A percentile compares a stretch with the other conserved stretches of the same genome.
These are phyloP conservation scores for Anisognathus igniventris DNA, from an alignment of 2,797 vertebrate species.

Conservation along the genomic window DNA sequence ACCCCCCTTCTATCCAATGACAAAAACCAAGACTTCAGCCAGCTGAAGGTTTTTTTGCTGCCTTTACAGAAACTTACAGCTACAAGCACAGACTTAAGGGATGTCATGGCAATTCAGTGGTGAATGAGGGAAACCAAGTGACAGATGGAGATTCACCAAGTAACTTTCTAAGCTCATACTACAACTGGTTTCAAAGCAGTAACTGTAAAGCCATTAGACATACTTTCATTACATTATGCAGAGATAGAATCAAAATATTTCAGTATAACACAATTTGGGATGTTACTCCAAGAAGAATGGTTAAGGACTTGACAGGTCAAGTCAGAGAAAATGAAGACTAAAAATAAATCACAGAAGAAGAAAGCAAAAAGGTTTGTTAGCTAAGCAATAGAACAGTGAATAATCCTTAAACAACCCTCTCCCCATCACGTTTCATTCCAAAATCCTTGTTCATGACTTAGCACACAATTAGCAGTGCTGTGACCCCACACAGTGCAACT, in stretches of 20 bases:
- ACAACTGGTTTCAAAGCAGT: neutral
- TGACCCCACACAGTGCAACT: neutral
- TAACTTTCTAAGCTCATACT: neutral
- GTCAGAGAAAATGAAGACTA: neutral
- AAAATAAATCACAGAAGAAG: neutral
- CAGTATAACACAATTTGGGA: neutral
- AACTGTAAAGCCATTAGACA: neutral
- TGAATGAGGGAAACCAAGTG: neutral
- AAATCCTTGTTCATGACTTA: neutral
- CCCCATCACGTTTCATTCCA: neutral
- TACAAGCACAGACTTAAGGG: neutral
- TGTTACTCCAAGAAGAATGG: neutral
- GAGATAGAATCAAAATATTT: neutral
- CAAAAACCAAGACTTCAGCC: neutral
- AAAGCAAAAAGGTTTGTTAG: neutral
- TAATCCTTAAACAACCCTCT: neutral
- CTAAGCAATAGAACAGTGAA: neutral
- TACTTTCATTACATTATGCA: neutral
- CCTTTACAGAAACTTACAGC: neutral
- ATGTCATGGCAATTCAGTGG: neutral
- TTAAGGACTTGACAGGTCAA: neutral
- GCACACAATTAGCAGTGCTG: constrained; percentile 1
- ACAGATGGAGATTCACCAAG: neutral
- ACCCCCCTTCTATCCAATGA: neutral
- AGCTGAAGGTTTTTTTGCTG: neutral